phyloP scores from a whole-genome alignment of 2,888 invertebrate species.

The Eristalis arbustorum region DNA sequence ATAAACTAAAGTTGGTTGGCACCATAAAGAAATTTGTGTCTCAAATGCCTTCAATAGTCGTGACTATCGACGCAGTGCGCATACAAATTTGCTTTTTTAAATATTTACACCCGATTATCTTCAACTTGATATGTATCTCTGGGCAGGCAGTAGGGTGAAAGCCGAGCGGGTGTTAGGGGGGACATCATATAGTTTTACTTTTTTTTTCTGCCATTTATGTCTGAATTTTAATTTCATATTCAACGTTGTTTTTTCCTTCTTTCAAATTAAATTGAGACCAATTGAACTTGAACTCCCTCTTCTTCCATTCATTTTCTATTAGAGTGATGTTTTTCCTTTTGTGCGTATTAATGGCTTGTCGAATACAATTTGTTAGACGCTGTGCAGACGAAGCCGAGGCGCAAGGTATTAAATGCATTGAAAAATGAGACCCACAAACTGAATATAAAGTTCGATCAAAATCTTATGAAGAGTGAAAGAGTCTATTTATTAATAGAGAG shows the following conservation, averaged over 20 bases:
- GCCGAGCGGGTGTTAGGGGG: not conserved
- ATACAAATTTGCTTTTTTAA: not conserved
- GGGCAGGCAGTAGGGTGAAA: not conserved
- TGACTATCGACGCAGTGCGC: not conserved
- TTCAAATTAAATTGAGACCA: not conserved
- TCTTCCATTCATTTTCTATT: not conserved
- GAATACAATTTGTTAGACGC: no score
- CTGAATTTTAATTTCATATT: not conserved
- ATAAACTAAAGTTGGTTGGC: not conserved
- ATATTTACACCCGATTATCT: not conserved
- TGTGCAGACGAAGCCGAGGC: no score
- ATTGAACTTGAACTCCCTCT: constrained; percentile 10
- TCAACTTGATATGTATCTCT: not conserved
- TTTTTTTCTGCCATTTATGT: not conserved
- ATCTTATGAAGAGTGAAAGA: not conserved
- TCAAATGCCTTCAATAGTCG: not conserved
- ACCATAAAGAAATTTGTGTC: not conserved
- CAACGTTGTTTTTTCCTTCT: not conserved
- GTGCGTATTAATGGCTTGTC: no score
- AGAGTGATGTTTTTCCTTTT: not conserved
- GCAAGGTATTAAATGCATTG: no score
- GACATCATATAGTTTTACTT: not conserved
- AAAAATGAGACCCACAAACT: not conserved
- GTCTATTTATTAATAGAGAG: not conserved
- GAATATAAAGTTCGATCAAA: not conserved